Percentiles rank a stretch among this genome's conserved stretches.
phyloP scores from a whole-genome alignment of 1,140 invertebrate species.

The Drosophila santomea region DNA sequence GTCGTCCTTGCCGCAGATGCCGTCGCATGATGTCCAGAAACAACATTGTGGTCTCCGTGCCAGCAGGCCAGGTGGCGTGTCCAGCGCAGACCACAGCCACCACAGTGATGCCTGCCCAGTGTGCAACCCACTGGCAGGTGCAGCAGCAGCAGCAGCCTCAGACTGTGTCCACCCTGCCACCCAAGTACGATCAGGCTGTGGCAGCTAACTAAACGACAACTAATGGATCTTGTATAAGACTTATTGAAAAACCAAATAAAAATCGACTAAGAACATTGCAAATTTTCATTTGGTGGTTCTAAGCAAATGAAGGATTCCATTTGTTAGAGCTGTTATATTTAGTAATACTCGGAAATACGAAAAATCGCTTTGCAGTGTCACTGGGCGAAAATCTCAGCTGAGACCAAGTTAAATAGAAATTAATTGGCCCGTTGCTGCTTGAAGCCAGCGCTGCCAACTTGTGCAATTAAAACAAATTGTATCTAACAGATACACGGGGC shows the following conservation, averaged over 20 bases:
- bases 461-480: slow-evolving; percentile 83
- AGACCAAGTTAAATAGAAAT: slow-evolving; percentile 73
- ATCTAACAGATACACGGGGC: slow-evolving; percentile 66
- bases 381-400: slow-evolving; percentile 55
- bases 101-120: slow-evolving; percentile 41
- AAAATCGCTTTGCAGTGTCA: slow-evolving; percentile 42
- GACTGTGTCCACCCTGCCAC: slow-evolving; percentile 29
- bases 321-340: no score
- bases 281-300: not conserved
- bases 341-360: not conserved
- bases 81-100: slow-evolving; percentile 24
- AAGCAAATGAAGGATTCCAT: no score
- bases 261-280: slow-evolving; percentile 10
- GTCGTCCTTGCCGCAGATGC: slow-evolving; percentile 62
- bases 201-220: slow-evolving; percentile 13
- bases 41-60: slow-evolving; percentile 18
- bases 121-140: slow-evolving; percentile 27
- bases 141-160: slow-evolving; percentile 12
- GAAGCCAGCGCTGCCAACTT: slow-evolving; percentile 74
- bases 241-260: slow-evolving; percentile 4
- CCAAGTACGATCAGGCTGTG: slow-evolving; percentile 44
- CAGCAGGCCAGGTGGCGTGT: slow-evolving; percentile 2
- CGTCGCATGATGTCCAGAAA: slow-evolving; percentile 57
- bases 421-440: slow-evolving; percentile 62
- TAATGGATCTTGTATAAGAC: not conserved